Conservation (phyloP, 2,797 vertebrate species). For the Eulemur mongoz region DNA sequence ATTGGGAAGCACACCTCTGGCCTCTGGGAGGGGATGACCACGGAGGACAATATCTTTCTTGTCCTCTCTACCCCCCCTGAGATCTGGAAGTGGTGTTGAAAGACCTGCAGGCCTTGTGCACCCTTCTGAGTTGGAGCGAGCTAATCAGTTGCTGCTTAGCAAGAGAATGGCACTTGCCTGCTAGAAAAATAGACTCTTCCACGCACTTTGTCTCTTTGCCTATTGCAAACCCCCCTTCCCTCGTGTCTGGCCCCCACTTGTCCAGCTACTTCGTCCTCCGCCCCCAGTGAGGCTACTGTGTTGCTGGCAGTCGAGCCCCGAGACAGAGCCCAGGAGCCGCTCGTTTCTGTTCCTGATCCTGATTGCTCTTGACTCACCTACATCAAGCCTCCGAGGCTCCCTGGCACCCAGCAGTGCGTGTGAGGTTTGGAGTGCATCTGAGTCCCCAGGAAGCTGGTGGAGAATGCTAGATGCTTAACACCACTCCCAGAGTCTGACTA, state of each 20-base stretch:
- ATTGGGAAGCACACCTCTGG: neutral
- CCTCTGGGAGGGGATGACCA: neutral
- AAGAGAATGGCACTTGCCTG: fast-evolving
- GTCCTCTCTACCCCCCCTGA: neutral
- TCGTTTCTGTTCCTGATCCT: no score
- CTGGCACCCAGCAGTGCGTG: fast-evolving
- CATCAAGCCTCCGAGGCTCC: neutral
- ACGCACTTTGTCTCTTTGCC: neutral
- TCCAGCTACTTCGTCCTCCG: fast-evolving
- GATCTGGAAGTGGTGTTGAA: neutral
- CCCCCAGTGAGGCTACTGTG: no score
- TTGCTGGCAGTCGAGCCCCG: fast-evolving
- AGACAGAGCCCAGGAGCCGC: neutral
- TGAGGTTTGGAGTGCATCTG: neutral
- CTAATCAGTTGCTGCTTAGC: neutral
- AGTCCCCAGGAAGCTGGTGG: neutral
- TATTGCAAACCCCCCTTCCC: neutral
- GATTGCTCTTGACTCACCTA: neutral
- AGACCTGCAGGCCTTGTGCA: neutral
- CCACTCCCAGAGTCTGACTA: neutral
- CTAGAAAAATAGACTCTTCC: neutral
- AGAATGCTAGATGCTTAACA: neutral
- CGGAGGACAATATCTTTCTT: neutral
- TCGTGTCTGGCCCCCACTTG: neutral
- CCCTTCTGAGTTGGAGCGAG: neutral